phyloP scores from a whole-genome alignment of 1,140 invertebrate species.

The Anagrus nilaparvatae region DNA sequence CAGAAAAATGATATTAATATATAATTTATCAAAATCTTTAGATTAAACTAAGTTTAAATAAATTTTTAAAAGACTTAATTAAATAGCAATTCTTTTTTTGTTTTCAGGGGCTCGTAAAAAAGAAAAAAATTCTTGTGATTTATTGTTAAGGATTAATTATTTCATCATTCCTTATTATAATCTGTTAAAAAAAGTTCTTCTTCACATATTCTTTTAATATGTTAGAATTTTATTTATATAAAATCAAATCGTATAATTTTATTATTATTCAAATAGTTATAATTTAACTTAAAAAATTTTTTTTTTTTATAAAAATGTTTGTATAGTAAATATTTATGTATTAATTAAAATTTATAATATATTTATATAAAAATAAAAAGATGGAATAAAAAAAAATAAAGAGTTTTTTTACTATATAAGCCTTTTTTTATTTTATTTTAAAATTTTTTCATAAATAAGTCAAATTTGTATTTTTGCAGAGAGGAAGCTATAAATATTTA shows the following conservation, averaged over 20 bases:
- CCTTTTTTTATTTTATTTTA: constrained; percentile 15
- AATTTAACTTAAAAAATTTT: no score
- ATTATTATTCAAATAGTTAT: no score
- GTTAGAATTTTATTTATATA: constrained; percentile 11
- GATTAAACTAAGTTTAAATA: not conserved
- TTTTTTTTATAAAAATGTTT: constrained; percentile 12
- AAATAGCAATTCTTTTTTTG: constrained; percentile 1
- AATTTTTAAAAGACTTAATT: not conserved
- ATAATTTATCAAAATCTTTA: not conserved
- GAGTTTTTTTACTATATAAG: constrained; percentile 12
- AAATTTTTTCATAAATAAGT: no score
- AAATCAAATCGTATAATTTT: constrained; percentile 13
- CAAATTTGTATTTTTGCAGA: no score
- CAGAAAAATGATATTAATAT: no score
- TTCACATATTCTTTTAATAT: constrained; percentile 6
- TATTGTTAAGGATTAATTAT: constrained; percentile 14
- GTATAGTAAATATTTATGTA: constrained; percentile 12
- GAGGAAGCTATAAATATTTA: constrained; percentile 10
- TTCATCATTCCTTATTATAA: constrained; percentile 14
- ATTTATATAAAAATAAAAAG: constrained; percentile 16
- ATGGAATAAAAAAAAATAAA: constrained; percentile 7
- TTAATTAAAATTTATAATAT: constrained; percentile 11
- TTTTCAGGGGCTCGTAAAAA: constrained; percentile 15
- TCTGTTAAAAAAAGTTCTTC: constrained; percentile 5
- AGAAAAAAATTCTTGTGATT: constrained; percentile 6